These are phyloP conservation scores for Zaprionus bogoriensis DNA, from an alignment of 2,888 invertebrate genomes.

Conservation along the genomic window DNA sequence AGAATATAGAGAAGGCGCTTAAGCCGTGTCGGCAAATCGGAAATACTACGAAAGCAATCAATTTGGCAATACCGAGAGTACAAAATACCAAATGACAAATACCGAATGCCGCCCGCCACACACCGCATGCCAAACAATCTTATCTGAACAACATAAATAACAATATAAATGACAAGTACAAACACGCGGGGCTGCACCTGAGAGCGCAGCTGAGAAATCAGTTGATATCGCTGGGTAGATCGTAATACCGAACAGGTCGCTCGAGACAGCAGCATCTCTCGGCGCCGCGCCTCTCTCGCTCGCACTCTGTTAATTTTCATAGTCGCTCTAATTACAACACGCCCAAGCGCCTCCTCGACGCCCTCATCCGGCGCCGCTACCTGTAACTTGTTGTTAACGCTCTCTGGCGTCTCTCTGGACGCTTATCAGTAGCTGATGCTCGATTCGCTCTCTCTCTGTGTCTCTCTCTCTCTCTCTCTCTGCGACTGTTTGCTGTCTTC, in stretches of 20 bases:
- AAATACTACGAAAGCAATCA: slow-evolving; percentile 34
- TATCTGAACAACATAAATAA: slow-evolving; percentile 65
- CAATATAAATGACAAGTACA: slow-evolving; percentile 47
- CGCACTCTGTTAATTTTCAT: slow-evolving; percentile 61
- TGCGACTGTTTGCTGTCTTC: slow-evolving; percentile 27
- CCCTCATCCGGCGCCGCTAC: slow-evolving; percentile 20
- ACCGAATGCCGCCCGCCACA: neutral
- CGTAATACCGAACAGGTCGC: slow-evolving; percentile 14
- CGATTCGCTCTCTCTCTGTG: slow-evolving; percentile 6
- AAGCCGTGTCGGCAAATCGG: slow-evolving; percentile 53
- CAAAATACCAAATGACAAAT: neutral
- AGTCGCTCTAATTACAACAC: slow-evolving; percentile 58
- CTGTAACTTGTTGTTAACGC: slow-evolving; percentile 24
- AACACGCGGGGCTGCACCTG: slow-evolving; percentile 18
- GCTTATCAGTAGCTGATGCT: slow-evolving; percentile 55
- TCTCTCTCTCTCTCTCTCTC: slow-evolving; percentile 3
- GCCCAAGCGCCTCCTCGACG: neutral
- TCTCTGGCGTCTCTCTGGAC: slow-evolving; percentile 13
- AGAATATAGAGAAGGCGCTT: slow-evolving; percentile 16
- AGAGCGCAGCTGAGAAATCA: slow-evolving; percentile 28
- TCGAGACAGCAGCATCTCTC: slow-evolving; percentile 15
- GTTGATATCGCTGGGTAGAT: slow-evolving; percentile 23
- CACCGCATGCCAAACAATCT: slow-evolving; percentile 28
- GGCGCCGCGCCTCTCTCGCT: neutral
- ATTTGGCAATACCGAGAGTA: slow-evolving; percentile 17